These are phyloP conservation scores for Ranitomeya imitator DNA, from an alignment of 2,113 vertebrate genomes.

Conservation along the genomic window DNA sequence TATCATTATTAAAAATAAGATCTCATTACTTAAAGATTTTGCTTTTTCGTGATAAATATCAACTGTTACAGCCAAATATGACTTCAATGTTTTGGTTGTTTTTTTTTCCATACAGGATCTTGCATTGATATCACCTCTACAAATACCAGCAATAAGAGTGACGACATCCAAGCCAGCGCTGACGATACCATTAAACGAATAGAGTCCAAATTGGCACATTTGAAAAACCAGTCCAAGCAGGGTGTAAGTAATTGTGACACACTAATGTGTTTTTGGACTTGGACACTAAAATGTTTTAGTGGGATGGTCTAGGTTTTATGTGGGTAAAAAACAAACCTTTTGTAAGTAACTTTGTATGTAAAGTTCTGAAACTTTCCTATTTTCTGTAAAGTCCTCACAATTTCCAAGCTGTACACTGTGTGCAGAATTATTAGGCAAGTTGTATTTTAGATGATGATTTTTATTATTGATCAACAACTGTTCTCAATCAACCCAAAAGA, in stretches of 20 bases:
- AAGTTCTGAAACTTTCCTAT: too few relatives aligned
- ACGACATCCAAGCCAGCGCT: conserved; percentile 85
- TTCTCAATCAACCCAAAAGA: too few relatives aligned
- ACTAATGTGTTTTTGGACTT: too few relatives aligned
- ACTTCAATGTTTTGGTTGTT: conserved; percentile 10
- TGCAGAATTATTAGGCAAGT: too few relatives aligned
- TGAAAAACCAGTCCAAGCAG: conserved; percentile 83
- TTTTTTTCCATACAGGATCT: conserved; percentile 76
- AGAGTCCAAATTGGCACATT: conserved; percentile 83
- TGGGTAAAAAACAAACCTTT: too few relatives aligned
- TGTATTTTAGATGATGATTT: too few relatives aligned
- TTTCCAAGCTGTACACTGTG: too few relatives aligned
- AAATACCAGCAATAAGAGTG: conserved; percentile 92
- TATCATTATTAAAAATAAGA: not conserved
- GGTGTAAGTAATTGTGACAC: conserved; percentile 66
- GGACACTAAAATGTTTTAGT: too few relatives aligned
- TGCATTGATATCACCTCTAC: conserved; percentile 89
- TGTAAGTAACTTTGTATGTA: too few relatives aligned
- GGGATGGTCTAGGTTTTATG: too few relatives aligned
- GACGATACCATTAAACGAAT: conserved; percentile 97
- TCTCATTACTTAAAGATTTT: not conserved
- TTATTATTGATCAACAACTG: too few relatives aligned
- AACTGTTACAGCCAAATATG: not conserved
- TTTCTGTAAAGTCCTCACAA: too few relatives aligned
- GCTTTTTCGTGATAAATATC: not conserved